Evolutionary conservation across 2,797 vertebrate genomes (phyloP), one percentile per base, ranked within the genome.

Genomic region (Danio aesculapii): DNA sequence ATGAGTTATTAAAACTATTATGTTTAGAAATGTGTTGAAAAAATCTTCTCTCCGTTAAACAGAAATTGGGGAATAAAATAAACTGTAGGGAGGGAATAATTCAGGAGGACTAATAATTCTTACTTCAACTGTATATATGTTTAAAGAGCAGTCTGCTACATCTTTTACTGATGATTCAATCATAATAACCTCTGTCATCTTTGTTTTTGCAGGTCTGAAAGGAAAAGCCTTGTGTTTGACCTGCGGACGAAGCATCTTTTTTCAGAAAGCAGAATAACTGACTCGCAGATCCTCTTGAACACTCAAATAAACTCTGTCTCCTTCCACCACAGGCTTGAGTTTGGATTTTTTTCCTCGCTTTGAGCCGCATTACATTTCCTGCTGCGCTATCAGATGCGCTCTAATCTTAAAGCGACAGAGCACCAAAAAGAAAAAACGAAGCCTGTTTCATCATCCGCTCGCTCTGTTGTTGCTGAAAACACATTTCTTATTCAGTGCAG

Each of bases 281-380:
- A 58, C 6, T 6, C 13, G 63, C 67, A 17, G 17, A 47, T 77
- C 52, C 47, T 21, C 9, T 11, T 2, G 44, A 68, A 57, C 6
- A 30, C 46, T 67, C 30, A 61, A 78, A 78, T 78, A 61, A 78
- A 78, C 55, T 69, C 30, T 41, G 10, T 49, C 16, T 59, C 44
- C 53, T 55, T 58, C 10, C 63, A 59, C 10, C 53, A 49, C 14
- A 17, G 44, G 8, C 76, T 50, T 59, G 12, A 19, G 43, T 77
- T 68, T 58, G 49, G 9, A 19, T 68, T 50, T 59, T 59, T 78
- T 12, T 55, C 16, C 0, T 21, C 44, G 21, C 55, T 58, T 10
- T 39, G 12, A 55, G 52, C 50, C 49, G 43, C 30, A 53, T 62
- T 39, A 14, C 41, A 62, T 75, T 62, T 75, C 57, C 19, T 41